Evolutionary conservation across 2,113 vertebrate species (phyloP).

Genomic region (Alaudala cheleensis): DNA sequence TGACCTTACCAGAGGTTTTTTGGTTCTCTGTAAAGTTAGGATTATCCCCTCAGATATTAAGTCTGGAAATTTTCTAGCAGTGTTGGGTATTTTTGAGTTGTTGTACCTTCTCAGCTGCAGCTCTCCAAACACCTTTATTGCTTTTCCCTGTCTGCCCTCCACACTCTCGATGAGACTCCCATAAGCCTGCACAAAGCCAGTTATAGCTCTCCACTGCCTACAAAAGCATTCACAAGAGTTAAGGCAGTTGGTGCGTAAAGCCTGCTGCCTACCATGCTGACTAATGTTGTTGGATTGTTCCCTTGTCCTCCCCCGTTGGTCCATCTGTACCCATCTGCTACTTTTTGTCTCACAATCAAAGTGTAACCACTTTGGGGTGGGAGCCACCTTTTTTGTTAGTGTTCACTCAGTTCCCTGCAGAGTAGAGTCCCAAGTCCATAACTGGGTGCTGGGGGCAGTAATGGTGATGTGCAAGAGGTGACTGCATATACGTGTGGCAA

Average conservation of each 20-base stretch:
- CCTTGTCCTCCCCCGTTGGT: slow-evolving; percentile 56
- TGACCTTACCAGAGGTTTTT: background rate
- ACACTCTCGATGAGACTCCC: background rate
- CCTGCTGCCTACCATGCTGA: slow-evolving; percentile 61
- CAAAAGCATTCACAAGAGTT: slow-evolving; percentile 34
- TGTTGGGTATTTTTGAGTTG: background rate
- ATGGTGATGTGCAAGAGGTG: background rate
- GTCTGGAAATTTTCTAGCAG: background rate
- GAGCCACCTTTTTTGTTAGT: background rate
- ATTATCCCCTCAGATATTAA: background rate
- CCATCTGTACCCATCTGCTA: slow-evolving; percentile 67
- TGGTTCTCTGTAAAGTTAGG: background rate
- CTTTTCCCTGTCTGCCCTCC: background rate
- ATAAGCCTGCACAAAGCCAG: background rate
- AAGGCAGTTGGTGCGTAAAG: slow-evolving; percentile 54
- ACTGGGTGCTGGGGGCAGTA: background rate
- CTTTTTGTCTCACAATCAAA: slow-evolving; percentile 57
- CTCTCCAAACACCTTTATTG: background rate
- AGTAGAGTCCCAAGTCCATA: background rate
- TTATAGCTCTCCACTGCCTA: background rate
- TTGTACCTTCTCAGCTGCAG: background rate
- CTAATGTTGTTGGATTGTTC: slow-evolving; percentile 65
- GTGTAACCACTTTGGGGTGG: background rate
- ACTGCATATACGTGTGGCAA: background rate
- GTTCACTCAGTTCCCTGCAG: background rate